Conservation (phyloP, 2,888 invertebrate species). For the Poecilus cupreus region DNA sequence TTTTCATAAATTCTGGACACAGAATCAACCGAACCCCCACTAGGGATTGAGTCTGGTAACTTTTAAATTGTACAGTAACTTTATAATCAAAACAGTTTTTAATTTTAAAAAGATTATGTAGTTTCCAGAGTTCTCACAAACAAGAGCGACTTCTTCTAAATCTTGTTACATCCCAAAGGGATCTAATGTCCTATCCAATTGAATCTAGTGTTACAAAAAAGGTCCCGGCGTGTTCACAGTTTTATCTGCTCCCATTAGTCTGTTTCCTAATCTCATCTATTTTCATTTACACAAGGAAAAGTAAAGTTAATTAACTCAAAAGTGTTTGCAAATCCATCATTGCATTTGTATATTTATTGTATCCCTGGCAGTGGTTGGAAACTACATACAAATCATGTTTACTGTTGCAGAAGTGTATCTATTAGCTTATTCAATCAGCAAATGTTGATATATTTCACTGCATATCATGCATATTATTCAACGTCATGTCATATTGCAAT, state of each 20-base stretch:
- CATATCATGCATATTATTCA: constrained; percentile 3
- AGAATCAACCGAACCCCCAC: too few relatives aligned
- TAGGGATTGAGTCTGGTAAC: too few relatives aligned
- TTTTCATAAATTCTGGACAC: too few relatives aligned
- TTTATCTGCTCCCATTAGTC: background rate
- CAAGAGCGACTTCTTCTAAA: background rate
- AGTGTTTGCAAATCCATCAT: background rate
- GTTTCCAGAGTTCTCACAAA: too few relatives aligned
- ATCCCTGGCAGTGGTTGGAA: background rate
- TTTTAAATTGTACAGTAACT: too few relatives aligned
- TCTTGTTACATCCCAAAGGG: background rate
- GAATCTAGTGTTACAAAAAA: too few relatives aligned
- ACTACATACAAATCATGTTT: constrained; percentile 19
- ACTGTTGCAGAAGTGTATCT: constrained; percentile 22
- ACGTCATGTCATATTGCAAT: background rate
- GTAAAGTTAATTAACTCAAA: too few relatives aligned
- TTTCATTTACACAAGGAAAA: background rate
- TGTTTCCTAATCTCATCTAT: background rate
- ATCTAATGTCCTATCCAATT: too few relatives aligned
- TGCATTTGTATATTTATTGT: background rate
- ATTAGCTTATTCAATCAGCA: constrained; percentile 22
- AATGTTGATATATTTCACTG: constrained; percentile 7
- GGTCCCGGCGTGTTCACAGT: too few relatives aligned
- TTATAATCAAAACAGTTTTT: too few relatives aligned
- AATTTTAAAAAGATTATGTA: too few relatives aligned